Evolutionary conservation across 2,113 vertebrate genomes (phyloP).

Genomic region (Podarcis muralis): DNA sequence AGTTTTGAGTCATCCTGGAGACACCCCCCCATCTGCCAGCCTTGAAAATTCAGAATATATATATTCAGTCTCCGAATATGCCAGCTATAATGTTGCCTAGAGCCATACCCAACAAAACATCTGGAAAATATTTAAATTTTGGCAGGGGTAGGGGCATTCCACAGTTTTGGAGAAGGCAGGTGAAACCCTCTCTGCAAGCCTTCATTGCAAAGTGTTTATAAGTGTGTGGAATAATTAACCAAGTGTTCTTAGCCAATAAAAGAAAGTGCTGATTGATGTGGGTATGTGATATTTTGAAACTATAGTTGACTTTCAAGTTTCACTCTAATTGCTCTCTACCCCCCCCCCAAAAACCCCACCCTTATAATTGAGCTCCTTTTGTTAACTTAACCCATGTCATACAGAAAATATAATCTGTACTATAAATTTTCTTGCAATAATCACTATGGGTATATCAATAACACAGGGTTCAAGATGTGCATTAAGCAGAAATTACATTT

Average conservation of each 20-base stretch:
- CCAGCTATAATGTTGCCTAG: not conserved
- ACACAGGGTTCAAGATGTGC: slow-evolving; percentile 3
- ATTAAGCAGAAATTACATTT: slow-evolving; percentile 59
- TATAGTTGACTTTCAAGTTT: not conserved
- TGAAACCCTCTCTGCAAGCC: not conserved
- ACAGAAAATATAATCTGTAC: not conserved
- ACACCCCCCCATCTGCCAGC: too few relatives aligned
- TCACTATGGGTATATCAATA: not conserved
- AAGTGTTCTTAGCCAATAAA: not conserved
- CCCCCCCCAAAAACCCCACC: not conserved
- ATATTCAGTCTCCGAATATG: not conserved
- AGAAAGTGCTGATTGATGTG: not conserved
- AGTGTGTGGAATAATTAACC: not conserved
- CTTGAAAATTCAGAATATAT: not conserved
- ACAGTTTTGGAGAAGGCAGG: not conserved
- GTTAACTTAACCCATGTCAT: rapidly evolving
- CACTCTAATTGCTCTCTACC: not conserved
- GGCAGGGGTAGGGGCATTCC: not conserved
- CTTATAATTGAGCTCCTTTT: not conserved
- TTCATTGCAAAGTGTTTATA: not conserved
- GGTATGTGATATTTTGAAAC: not conserved
- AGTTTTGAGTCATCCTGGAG: not conserved
- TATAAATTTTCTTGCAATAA: not conserved
- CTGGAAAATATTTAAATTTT: not conserved
- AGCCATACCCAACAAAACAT: not conserved